Percentiles rank a stretch among this genome's conserved stretches.
phyloP scores from a whole-genome alignment of 2,888 invertebrate species.

The Sesia apiformis region DNA sequence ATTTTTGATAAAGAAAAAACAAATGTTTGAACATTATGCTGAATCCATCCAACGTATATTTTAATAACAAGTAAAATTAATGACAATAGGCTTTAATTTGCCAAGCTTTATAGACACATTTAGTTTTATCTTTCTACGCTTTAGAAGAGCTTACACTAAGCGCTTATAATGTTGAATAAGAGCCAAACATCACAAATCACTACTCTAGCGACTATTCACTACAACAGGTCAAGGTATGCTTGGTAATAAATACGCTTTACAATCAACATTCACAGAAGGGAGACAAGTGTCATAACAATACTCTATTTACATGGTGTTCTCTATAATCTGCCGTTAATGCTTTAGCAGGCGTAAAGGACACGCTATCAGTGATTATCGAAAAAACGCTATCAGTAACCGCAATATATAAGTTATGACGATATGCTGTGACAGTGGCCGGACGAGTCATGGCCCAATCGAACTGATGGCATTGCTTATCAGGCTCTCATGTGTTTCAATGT shows the following conservation, averaged over 20 bases:
- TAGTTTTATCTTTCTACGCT: conserved; percentile 44
- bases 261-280: conserved; percentile 31
- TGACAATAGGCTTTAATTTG: conserved; percentile 17
- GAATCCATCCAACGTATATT: neutral
- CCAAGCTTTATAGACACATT: conserved; percentile 48
- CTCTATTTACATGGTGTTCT: neutral
- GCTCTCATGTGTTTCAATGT: conserved; percentile 44
- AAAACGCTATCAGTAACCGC: neutral
- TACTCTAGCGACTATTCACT: conserved; percentile 28
- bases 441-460: conserved; percentile 8
- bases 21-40: neutral
- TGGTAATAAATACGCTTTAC: conserved; percentile 37
- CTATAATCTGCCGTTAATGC: conserved; percentile 21
- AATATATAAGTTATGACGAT: neutral
- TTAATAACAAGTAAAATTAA: neutral
- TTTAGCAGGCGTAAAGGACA: conserved; percentile 14
- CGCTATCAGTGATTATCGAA: neutral
- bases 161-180: conserved; percentile 39
- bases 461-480: conserved; percentile 38
- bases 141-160: conserved; percentile 43
- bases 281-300: conserved; percentile 6
- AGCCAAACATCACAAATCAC: conserved; percentile 23
- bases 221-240: conserved; percentile 44
- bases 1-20: neutral
- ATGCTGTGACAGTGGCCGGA: neutral